These are phyloP conservation scores for Batillaria attramentaria DNA, from an alignment of 1,140 invertebrate species.

Conservation along the genomic window DNA sequence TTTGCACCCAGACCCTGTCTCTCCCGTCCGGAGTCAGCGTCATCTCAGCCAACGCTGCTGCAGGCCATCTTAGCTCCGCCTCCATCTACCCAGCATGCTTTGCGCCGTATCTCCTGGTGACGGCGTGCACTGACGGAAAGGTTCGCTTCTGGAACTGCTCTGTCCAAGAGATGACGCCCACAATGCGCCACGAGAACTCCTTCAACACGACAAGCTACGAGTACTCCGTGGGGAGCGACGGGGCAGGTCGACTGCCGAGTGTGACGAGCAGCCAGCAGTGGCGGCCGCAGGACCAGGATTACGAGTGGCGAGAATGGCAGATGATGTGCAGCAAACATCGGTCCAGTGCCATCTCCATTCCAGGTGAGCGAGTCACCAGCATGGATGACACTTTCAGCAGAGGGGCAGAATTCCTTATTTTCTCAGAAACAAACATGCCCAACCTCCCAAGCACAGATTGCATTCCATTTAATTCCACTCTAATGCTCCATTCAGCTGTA, in stretches of 20 bases:
- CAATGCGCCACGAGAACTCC: constrained; percentile 18
- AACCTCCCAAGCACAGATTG: too few species aligned
- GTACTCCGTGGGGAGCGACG: constrained; percentile 53
- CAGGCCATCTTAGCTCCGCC: constrained; percentile 97
- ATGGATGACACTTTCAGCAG: too few species aligned
- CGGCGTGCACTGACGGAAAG: constrained; percentile 77
- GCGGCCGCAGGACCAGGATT: constrained; percentile 69
- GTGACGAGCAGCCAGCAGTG: constrained; percentile 33
- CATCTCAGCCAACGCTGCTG: constrained; percentile 91
- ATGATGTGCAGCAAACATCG: constrained; percentile 84
- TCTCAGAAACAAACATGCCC: too few species aligned
- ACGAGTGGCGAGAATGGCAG: constrained; percentile 91
- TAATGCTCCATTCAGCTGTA: too few species aligned
- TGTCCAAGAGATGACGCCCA: constrained; percentile 35
- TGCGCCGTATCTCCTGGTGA: constrained; percentile 95
- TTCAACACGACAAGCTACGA: constrained; percentile 58
- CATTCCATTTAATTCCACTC: too few species aligned
- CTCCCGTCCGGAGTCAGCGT: constrained; percentile 92
- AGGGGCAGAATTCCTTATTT: too few species aligned
- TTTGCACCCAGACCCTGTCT: constrained; percentile 87
- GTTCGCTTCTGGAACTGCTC: constrained; percentile 87
- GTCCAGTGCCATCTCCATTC: constrained; percentile 89
- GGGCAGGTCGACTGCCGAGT: background rate
- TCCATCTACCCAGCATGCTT: constrained; percentile 98
- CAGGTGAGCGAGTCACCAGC: constrained; percentile 77